Base-by-base conservation (phyloP, 1,140 invertebrate species). In the Drosophila trapezifrons region DNA sequence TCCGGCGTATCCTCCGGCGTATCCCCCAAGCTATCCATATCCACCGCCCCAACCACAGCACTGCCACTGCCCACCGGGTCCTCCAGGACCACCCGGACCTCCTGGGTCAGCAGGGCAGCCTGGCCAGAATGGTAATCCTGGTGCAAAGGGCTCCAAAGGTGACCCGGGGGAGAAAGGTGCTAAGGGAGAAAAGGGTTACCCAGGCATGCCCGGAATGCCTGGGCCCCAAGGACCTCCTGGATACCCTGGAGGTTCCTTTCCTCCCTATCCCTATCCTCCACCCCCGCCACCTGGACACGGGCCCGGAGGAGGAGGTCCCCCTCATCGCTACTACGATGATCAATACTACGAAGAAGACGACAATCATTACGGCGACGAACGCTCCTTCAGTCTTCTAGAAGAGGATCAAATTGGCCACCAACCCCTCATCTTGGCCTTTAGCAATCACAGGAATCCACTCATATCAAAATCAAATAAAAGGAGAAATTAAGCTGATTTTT, bases 161-260 rank as follows among this genome's bases (percentile, higher is more conserved):
- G 45, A 76, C 0, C 72, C 82, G 6, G 79, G 70, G 5, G 76
- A 60, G 12, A 90, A 85, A 52, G 67, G 67, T 8, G 9, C 32
- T 2, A 7, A 17, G 13, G 91, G 91, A 10, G 78, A 64, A 2
- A 90, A 83, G 51, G 91, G 91, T 1, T 55, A 72, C 38, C 55
- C 56, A 17, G 83, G 83, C 0, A 35, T 67, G 8, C 87, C 81
- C 1, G 80, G 70, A 25, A n/a, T 54, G 45, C 76, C 80, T 8
- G 80, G 83, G 1, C 80, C 75, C 0, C 79, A 85, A n/a, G 91
- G 91, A 3, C 54, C 46, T 12, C 90, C 91, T 42, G 69, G 72
- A n/a, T 76, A 67, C 25, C 73, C 73, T 0, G 73, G 72, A 6
- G 83, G 84, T 8, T 35, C 60, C 17, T 78, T 52, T n/a, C 37